Evolutionary conservation across 64 coral and sea anemone species (phyloP), one percentile per base, ranked within the genome.

Genomic region (Pocillopora damicornis): DNA sequence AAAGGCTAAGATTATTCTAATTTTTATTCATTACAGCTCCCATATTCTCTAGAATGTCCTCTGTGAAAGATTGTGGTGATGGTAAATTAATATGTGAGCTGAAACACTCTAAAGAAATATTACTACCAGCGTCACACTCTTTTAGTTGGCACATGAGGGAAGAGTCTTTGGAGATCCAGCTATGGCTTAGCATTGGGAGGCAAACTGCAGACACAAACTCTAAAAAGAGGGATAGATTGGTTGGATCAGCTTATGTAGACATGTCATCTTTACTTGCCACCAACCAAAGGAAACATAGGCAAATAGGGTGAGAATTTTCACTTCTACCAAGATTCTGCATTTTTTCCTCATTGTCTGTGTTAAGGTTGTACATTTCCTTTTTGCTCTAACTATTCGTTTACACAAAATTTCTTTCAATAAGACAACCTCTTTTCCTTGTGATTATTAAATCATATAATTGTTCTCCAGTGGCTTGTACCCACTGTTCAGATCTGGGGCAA

Each of bases 221-320:
- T 34, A 88, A 75, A 9, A 91, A 93, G 17, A 92, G 93, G 86
- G 97, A 99, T 90, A 95, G 84, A 62, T 81, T 99, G 25, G 25
- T 99, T 23, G 97, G 97, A 22, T 92, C 97, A 35, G 93, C 97
- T 42, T 99, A 93, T 83, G 77, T 99, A 86, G 88, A 92, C 57
- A 35, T 99, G 58, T 93, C 93, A 18, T 76, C 97, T 26, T 75
- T 99, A 11, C 76, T 93, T 60, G 60, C 36, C 34, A 51, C 16
- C 37, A 16, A 63, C 5, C 75, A 77, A 35, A 76, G 59, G 25
- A 61, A 45, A 9, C 9, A 26, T 10, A 73, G 58, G 18, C 72
- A 82, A 74, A 67, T 76, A 63, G 74, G 80, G 72, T 38, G 17
- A 58, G n/a, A 60, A 74, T 73, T 60, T 60, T 57, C 11, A 15